Evolutionary conservation across 2,113 vertebrate genomes (phyloP).

Genomic region (Sakesphorus luctuosus): DNA sequence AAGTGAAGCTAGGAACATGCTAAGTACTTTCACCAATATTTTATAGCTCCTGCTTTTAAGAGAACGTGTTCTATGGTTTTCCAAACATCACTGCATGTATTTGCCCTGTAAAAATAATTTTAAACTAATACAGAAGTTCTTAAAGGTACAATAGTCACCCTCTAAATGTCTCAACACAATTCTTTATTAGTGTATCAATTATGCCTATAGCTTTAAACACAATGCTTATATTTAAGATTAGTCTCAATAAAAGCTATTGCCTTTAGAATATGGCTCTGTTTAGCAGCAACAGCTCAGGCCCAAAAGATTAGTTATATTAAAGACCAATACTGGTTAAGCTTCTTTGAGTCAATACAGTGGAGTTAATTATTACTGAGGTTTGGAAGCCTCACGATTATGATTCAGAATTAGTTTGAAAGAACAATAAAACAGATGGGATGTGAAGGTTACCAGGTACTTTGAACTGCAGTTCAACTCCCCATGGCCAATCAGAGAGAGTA

Average conservation of each 20-base stretch:
- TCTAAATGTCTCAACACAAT: not conserved
- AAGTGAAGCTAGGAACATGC: not conserved
- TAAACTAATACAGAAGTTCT: not conserved
- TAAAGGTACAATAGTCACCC: not conserved
- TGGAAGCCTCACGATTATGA: constrained; percentile 47
- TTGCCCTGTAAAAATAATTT: not conserved
- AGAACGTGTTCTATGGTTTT: not conserved
- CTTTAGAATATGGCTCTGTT: not conserved
- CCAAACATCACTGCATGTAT: not conserved
- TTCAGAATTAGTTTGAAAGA: constrained; percentile 62
- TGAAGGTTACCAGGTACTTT: constrained; percentile 72
- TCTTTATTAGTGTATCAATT: not conserved
- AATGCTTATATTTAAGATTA: constrained; percentile 13
- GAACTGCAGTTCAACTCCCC: constrained; percentile 68
- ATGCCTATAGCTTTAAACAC: not conserved
- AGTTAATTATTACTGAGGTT: constrained; percentile 63
- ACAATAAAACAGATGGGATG: constrained; percentile 60
- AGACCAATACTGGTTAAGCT: constrained; percentile 27
- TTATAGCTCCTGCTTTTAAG: not conserved
- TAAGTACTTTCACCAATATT: not conserved
- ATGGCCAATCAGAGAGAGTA: constrained; percentile 66
- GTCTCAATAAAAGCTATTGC: constrained; percentile 31
- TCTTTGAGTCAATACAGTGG: constrained; percentile 37
- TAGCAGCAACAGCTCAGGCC: constrained; percentile 31
- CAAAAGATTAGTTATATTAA: constrained; percentile 59